Base-by-base conservation (phyloP, 2,888 invertebrate species). In the Apodemia hepburni region DNA sequence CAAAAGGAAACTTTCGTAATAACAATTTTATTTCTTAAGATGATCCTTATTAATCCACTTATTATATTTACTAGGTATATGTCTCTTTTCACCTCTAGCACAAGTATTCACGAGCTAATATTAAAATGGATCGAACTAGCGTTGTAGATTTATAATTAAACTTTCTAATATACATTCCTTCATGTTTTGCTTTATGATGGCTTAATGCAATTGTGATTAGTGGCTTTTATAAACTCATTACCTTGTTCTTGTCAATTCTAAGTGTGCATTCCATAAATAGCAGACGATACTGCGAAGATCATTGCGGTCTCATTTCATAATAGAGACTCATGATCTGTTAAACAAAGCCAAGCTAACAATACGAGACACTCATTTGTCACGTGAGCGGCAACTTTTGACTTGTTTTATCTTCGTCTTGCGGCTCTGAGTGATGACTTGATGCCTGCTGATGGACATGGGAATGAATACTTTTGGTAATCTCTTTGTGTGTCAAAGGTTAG, bases 361-460 rank as follows among this genome's bases (percentile, higher is more conserved):
- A 72, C 68, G 67, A 69, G 68, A n/a, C 67, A 57, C 75, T 80
- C 83, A 85, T 87, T 85, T 85, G 87, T 86, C 86, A 84, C 78
- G 70, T 68, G 67, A 60, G 65, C 65, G 71, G 71, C 77, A 57
- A 57, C 54, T 27, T 57, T 57, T 57, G 74, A 78, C 75, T 75
- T 72, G 73, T 64, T 63, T 62, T 65, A 71, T 71, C 81, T 82
- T 75, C 42, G 42, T 42, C 45, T 47, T n/a, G 45, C 8, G 57
- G 69, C 74, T 70, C 81, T 88, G 88, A 89, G 80, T 87, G 87
- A 88, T 88, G 87, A 83, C 81, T 82, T 78, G 82, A 42, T 42
- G 42, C n/a, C n/a, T 47, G 45, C 45, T 47, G 45, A 82, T 78
- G 85, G 84, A 83, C 85, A 80, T 74, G 76, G 73, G 81, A 84